These are phyloP conservation scores for Rachycentron canadum DNA, from an alignment of 2,797 vertebrate species.

Conservation along the genomic window DNA sequence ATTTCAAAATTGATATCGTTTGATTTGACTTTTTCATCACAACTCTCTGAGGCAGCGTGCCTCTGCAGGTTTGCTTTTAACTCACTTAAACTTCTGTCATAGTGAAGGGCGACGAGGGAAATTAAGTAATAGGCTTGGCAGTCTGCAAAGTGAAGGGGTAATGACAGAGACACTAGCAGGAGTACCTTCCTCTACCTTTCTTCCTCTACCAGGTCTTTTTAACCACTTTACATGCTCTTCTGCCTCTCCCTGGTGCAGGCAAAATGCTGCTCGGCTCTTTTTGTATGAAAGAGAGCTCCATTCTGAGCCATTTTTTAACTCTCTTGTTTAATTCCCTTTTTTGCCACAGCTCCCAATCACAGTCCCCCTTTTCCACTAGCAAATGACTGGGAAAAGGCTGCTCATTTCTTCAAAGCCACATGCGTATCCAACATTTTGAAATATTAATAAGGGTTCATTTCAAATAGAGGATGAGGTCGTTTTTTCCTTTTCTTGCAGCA, in stretches of 20 bases:
- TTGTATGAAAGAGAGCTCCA: slow-evolving; percentile 48
- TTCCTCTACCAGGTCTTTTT: slow-evolving; percentile 68
- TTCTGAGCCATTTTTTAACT: slow-evolving; percentile 56
- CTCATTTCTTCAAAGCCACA: slow-evolving; percentile 73
- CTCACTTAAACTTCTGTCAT: slow-evolving; percentile 68
- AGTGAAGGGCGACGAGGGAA: slow-evolving; percentile 64
- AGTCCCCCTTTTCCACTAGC: slow-evolving; percentile 36
- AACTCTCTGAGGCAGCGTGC: slow-evolving; percentile 44
- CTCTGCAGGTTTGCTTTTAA: slow-evolving; percentile 68
- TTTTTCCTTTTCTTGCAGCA: slow-evolving; percentile 65
- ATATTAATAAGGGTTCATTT: slow-evolving; percentile 77
- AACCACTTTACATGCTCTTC: slow-evolving; percentile 68
- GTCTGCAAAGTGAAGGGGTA: slow-evolving; percentile 66
- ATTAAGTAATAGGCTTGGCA: slow-evolving; percentile 71
- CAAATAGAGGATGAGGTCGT: slow-evolving; percentile 63
- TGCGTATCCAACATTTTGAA: slow-evolving; percentile 72
- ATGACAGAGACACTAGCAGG: slow-evolving; percentile 55
- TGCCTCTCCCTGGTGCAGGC: slow-evolving; percentile 39
- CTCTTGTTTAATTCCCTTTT: slow-evolving; percentile 65
- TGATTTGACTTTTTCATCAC: slow-evolving; percentile 61
- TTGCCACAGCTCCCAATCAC: slow-evolving; percentile 49
- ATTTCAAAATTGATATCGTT: slow-evolving; percentile 63
- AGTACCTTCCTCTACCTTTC: slow-evolving; percentile 59
- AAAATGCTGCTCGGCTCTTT: slow-evolving; percentile 53
- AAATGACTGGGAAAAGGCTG: slow-evolving; percentile 57